Base-by-base conservation (phyloP, 2,888 invertebrate species). In the Phragmatobia fuliginosa region DNA sequence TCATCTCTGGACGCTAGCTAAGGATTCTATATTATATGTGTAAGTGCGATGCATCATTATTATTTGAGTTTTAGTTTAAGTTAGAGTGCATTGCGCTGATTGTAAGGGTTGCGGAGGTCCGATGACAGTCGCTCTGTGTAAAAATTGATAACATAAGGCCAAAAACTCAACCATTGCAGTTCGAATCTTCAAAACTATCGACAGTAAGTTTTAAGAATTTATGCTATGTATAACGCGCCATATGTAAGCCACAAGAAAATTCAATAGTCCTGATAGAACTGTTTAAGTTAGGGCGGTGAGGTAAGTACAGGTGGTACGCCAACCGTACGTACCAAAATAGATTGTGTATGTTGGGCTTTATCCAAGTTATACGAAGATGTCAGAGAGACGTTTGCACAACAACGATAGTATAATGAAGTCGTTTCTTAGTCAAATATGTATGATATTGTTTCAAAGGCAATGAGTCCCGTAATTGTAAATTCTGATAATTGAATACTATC, bases 401-500 rank as follows among this genome's bases (percentile, higher is more conserved):
- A 70, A 71, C 56, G 60, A 60, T 33, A 49, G 70, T 72, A 77
- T 74, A 81, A 81, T 79, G 79, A 80, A 81, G 76, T 79, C 76
- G 76, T 76, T 59, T 52, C 63, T 61, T 66, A 74, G 68, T 76
- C 79, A 70, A 79, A 79, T 74, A 78, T 79, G 74, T 78, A 79
- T 69, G 65, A 74, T 74, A 72, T 67, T 71, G 74, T 81, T 70
- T 78, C 66, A 62, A 63, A 67, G 56, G 71, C 78, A 72, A 75
- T 58, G 7, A 59, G 65, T 7, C 38, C 31, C 31, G 67, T 62
- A n/a, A 52, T 52, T 64, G 63, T 64, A 49, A 61, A 52, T 49
- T 61, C 36, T 32, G 28, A 28, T 36, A n/a, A 31, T 59, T 31
- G 18, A 36, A 38, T 18, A 58, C n/a, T n/a, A n/a, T n/a, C n/a